phyloP scores from a whole-genome alignment of 2,888 invertebrate genomes.

The Chrysodeixis includens region DNA sequence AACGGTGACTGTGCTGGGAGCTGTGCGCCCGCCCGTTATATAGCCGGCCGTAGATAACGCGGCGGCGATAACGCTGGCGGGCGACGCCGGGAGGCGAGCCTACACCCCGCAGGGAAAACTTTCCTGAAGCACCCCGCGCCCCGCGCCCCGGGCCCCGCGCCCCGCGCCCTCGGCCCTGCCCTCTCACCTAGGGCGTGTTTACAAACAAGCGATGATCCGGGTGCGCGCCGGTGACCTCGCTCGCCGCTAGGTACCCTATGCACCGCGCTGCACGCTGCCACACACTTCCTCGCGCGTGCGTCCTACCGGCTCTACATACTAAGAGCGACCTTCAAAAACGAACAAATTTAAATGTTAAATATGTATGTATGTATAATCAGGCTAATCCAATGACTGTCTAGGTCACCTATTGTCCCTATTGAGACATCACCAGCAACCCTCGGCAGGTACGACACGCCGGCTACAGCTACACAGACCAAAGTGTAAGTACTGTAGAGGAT shows the following conservation, averaged over 20 bases:
- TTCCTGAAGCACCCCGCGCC: constrained; percentile 32
- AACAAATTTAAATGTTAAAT: too few species aligned
- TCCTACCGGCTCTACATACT: too few species aligned
- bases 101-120: constrained; percentile 40
- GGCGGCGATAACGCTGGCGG: constrained; percentile 39
- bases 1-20: constrained; percentile 64
- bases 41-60: constrained; percentile 52
- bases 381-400: too few species aligned
- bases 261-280: constrained; percentile 19
- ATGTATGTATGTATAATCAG: too few species aligned
- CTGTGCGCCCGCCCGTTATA: constrained; percentile 43
- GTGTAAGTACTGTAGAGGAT: background rate
- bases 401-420: too few species aligned
- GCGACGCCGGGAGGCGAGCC: constrained; percentile 30
- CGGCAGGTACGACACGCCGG: too few species aligned
- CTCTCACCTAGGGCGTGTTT: constrained; percentile 44
- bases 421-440: too few species aligned
- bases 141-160: background rate
- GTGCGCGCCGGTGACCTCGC: constrained; percentile 43
- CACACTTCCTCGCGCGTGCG: background rate
- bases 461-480: too few species aligned
- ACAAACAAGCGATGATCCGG: constrained; percentile 52
- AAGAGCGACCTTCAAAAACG: too few species aligned
- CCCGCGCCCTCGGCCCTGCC: constrained; percentile 25
- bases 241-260: constrained; percentile 39